A percentile compares a stretch with the other conserved stretches of the same genome.
Evolutionary conservation across 2,797 vertebrate species (phyloP).

Genomic region (Liparis tanakae): DNA sequence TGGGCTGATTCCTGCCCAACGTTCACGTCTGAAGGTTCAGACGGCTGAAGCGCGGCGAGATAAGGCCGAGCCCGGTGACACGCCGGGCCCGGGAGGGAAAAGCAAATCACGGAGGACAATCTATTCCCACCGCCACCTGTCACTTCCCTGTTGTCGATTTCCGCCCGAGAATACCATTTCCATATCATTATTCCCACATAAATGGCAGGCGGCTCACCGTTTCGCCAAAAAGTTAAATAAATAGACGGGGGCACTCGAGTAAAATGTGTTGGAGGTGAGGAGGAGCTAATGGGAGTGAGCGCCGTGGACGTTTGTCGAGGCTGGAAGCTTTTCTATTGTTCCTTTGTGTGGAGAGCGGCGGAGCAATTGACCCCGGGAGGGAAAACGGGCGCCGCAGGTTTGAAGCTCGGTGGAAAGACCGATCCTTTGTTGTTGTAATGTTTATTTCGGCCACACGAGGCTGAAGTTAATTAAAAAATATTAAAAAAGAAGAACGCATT

Average conservation of each 20-base stretch:
- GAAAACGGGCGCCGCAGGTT: no score
- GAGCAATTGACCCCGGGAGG: no score
- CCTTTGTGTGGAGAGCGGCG: no score
- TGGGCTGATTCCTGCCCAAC: conserved; percentile 56
- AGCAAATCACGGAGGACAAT: conserved; percentile 75
- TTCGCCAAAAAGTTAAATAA: conserved; percentile 67
- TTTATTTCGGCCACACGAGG: no score
- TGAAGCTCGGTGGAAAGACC: no score
- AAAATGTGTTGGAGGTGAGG: conserved; percentile 40
- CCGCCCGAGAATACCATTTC: conserved; percentile 73
- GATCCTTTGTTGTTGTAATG: no score
- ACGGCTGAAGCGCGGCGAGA: conserved; percentile 65
- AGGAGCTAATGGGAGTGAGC: conserved; percentile 60
- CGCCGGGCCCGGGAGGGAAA: conserved; percentile 56
- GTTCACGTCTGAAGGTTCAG: neutral
- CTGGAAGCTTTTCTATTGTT: no score
- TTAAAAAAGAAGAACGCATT: neutral
- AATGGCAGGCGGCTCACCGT: conserved; percentile 58
- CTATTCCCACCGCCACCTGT: conserved; percentile 68
- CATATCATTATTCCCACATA: conserved; percentile 69
- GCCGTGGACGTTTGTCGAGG: conserved; percentile 2
- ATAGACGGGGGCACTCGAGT: conserved; percentile 32
- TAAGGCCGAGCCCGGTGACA: conserved; percentile 63
- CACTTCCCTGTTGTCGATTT: conserved; percentile 66
- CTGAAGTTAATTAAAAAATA: no score